Evolutionary conservation across 2,797 vertebrate species (phyloP).

Genomic region (Hoplostethus atlanticus): DNA sequence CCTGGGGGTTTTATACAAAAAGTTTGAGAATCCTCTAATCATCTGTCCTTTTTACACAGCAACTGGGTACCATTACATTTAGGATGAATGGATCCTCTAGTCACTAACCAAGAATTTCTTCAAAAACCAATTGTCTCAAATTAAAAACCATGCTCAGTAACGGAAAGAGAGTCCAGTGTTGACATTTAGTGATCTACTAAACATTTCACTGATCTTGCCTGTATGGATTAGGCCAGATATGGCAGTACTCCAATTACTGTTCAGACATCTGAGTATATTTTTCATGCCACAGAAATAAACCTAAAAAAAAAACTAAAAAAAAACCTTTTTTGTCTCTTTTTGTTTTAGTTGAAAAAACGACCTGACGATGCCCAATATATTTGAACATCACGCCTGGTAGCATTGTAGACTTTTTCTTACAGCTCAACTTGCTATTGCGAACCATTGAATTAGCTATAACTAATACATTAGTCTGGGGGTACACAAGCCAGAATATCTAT

Average conservation of each 20-base stretch:
- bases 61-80: neutral
- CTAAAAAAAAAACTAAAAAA: neutral
- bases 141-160: conserved; percentile 14
- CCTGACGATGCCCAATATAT: conserved; percentile 36
- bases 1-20: conserved; percentile 11
- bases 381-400: conserved; percentile 16
- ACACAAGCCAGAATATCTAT: conserved; percentile 39
- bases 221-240: neutral
- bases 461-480: conserved; percentile 36
- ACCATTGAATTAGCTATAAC: conserved; percentile 29
- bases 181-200: conserved; percentile 11
- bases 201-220: neutral
- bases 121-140: neutral
- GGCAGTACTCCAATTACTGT: neutral
- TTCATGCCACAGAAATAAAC: neutral
- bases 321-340: no score
- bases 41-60: conserved; percentile 10
- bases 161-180: neutral
- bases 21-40: conserved; percentile 22
- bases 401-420: neutral
- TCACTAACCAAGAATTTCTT: conserved; percentile 51
- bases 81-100: neutral
- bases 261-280: neutral
- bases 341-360: no score
- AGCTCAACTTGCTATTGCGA: neutral